Conservation (phyloP, 2,888 invertebrate species). For the Cheilosia grossa region DNA sequence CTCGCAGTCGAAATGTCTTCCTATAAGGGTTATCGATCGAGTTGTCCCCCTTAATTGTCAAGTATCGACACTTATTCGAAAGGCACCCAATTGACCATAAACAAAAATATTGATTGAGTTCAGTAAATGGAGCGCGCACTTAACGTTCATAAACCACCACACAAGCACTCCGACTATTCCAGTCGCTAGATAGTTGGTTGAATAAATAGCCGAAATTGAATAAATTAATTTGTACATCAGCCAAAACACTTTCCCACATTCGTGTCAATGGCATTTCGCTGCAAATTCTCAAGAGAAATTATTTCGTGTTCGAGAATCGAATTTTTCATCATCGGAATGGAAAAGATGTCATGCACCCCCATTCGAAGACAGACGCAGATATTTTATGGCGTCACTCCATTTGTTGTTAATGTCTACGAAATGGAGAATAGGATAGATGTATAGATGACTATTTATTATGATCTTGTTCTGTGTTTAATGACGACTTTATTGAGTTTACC, state of each 20-base stretch:
- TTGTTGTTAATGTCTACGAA: slow-evolving; percentile 7
- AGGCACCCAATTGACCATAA: too few species aligned
- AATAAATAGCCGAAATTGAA: slow-evolving; percentile 16
- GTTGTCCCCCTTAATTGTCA: too few species aligned
- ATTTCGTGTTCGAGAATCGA: neutral
- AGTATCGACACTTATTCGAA: too few species aligned
- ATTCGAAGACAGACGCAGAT: neutral
- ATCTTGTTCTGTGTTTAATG: slow-evolving; percentile 40
- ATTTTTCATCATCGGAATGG: slow-evolving; percentile 14
- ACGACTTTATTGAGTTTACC: slow-evolving; percentile 49
- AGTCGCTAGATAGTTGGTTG: neutral
- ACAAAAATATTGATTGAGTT: too few species aligned
- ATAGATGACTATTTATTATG: slow-evolving; percentile 38
- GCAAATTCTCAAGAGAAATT: slow-evolving; percentile 25
- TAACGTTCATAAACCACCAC: too few species aligned
- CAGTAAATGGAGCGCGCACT: too few species aligned
- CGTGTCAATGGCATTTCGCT: slow-evolving; percentile 45
- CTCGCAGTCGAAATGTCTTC: too few species aligned
- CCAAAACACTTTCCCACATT: slow-evolving; percentile 34
- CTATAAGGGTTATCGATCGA: too few species aligned
- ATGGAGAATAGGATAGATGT: slow-evolving; percentile 10
- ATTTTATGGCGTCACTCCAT: slow-evolving; percentile 10
- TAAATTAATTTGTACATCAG: slow-evolving; percentile 51
- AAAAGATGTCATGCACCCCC: slow-evolving; percentile 9
- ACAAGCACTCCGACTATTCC: neutral